Conservation (phyloP, 2,113 vertebrate genomes). For the Sinocyclocheilus maitianheensis region DNA sequence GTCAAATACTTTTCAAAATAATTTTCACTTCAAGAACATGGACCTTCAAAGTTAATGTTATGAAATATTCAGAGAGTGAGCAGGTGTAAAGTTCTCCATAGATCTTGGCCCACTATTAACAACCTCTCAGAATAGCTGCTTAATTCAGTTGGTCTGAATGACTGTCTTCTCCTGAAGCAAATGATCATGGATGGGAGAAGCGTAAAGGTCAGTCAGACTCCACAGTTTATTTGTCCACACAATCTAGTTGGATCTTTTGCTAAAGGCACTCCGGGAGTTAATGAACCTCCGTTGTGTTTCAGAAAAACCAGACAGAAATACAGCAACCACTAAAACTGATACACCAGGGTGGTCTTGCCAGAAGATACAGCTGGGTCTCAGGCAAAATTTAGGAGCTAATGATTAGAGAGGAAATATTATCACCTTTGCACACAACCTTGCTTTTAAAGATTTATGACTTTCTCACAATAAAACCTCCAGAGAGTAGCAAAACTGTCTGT, state of each 20-base stretch:
- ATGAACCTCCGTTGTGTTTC: slow-evolving; percentile 17
- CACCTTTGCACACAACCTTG: slow-evolving; percentile 17
- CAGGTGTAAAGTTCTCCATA: not conserved
- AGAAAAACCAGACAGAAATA: slow-evolving; percentile 26
- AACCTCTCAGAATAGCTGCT: slow-evolving; percentile 51
- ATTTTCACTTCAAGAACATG: not conserved
- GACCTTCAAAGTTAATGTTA: not conserved
- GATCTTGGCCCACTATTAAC: slow-evolving; percentile 41
- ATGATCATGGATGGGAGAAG: slow-evolving; percentile 30
- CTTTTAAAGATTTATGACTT: not conserved
- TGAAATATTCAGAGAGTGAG: slow-evolving; percentile 12
- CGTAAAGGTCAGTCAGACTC: slow-evolving; percentile 39
- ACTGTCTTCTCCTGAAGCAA: slow-evolving; percentile 18
- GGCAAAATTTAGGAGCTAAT: not conserved
- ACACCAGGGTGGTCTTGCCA: not conserved
- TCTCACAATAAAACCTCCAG: not conserved
- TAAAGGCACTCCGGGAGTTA: slow-evolving; percentile 18
- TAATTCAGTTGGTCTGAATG: slow-evolving; percentile 44
- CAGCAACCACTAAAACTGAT: not conserved
- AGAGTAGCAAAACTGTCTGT: not conserved
- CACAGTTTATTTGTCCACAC: slow-evolving; percentile 44
- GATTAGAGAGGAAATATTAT: slow-evolving; percentile 10
- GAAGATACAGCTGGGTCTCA: not conserved
- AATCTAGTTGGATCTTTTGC: slow-evolving; percentile 10
- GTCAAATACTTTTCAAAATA: not conserved